Conservation (phyloP, 2,888 invertebrate species). For the Ornithoptera priamus region DNA sequence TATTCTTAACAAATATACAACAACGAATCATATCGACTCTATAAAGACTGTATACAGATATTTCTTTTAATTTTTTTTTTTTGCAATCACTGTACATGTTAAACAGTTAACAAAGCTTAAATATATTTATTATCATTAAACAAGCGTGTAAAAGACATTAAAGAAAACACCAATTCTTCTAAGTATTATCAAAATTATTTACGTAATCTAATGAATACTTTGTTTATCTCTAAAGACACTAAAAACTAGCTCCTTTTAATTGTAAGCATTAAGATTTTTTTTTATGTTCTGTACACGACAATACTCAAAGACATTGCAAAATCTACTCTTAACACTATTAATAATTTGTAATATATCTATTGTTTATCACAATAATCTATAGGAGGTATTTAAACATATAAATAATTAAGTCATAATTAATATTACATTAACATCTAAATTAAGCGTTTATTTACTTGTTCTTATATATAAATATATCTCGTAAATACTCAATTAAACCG, state of each 20-base stretch:
- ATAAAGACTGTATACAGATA: background rate
- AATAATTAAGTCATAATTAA: slow-evolving; percentile 18
- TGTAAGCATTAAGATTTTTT: no score
- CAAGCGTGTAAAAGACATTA: no score
- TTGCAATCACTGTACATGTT: background rate
- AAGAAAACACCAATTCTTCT: no score
- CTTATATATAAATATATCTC: slow-evolving; percentile 8
- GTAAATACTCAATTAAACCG: slow-evolving; percentile 33
- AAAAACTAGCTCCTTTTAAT: no score
- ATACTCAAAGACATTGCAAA: background rate
- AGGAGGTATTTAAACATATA: background rate
- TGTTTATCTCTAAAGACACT: no score
- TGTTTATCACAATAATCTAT: background rate
- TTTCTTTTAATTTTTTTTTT: background rate
- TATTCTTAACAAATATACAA: background rate
- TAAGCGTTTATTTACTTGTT: slow-evolving; percentile 4
- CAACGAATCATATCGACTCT: background rate
- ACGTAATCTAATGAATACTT: no score
- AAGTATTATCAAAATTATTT: no score
- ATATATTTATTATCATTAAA: no score
- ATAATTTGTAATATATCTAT: background rate
- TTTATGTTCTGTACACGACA: no score
- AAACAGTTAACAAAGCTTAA: no score
- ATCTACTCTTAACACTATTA: background rate
- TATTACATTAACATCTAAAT: slow-evolving; percentile 9